Base-by-base conservation (phyloP, 1,140 invertebrate species). In the Gonatopus flavifemur region DNA sequence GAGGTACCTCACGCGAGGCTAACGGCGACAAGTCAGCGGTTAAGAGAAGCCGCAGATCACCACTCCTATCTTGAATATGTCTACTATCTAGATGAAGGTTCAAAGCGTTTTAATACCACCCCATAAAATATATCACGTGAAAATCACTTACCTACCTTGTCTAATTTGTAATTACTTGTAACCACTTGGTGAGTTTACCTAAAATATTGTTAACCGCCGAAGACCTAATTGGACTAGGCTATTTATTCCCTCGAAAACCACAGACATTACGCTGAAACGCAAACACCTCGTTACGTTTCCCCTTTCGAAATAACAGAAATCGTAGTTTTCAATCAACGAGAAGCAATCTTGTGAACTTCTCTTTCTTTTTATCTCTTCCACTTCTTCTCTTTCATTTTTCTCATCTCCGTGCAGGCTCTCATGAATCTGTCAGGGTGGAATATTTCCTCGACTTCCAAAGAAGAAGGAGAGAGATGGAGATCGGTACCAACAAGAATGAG, bases 41-140 rank as follows among this genome's bases (percentile, higher is more conserved):
- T 7, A 12, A 37, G 21, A 38, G 32, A 43, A 13, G 25, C n/a
- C 36, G 32, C 30, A 32, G 31, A 16, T 42, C 43, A 20, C 21
- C 13, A 28, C 31, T 44, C 55, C 41, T 30, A 33, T 20, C 25
- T 22, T 25, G 20, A 19, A 50, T 22, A 24, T 42, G 38, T 1
- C 25, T n/a, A 30, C 40, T 52, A 57, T 57, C 49, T 44, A 19
- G 31, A 49, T 15, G 9, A 19, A 32, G n/a, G 18, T 13, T 19
- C n/a, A 21, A 28, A 25, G 40, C 39, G 32, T 28, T 44, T 59
- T 58, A 49, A 49, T 59, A 44, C 49, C 49, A 47, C 50, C 55
- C 37, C 31, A 18, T 53, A 41, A 59, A 45, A 49, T 59, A 54
- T 52, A 52, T 57, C 31, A n/a, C n/a, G 24, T 24, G 16, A 1